Conservation (phyloP, 2,797 vertebrate species). For the Manis pentadactyla region DNA sequence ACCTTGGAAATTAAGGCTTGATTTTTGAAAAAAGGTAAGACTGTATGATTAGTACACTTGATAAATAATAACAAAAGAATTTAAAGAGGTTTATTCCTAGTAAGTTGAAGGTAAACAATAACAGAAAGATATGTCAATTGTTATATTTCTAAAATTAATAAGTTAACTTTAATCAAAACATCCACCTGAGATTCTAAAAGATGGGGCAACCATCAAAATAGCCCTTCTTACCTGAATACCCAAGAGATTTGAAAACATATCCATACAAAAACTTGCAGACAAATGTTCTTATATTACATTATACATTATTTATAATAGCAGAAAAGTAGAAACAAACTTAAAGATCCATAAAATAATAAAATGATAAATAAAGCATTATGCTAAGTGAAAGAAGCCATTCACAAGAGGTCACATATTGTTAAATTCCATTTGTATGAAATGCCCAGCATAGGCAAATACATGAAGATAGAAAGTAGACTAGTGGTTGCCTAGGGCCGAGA, state of each 20-base stretch:
- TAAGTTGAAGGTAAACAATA: neutral
- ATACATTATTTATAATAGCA: neutral
- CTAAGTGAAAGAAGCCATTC: neutral
- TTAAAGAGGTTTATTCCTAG: neutral
- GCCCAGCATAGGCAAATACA: neutral
- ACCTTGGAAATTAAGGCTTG: conserved; percentile 29
- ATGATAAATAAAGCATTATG: neutral
- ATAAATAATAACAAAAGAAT: conserved; percentile 43
- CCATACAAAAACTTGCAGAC: neutral
- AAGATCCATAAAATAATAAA: neutral
- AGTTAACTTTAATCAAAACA: neutral
- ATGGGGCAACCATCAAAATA: neutral
- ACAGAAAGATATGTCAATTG: neutral
- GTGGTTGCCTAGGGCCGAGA: neutral
- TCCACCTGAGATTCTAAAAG: neutral
- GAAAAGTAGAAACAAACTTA: neutral
- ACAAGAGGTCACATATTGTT: neutral
- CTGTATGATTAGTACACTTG: neutral
- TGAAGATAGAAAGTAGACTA: neutral
- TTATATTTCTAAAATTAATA: neutral
- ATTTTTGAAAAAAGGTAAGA: conserved; percentile 1
- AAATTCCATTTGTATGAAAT: neutral
- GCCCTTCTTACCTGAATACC: neutral
- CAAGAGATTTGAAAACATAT: neutral
- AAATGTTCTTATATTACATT: neutral